phyloP scores from a whole-genome alignment of 2,113 vertebrate species.

The Noctilio leporinus region DNA sequence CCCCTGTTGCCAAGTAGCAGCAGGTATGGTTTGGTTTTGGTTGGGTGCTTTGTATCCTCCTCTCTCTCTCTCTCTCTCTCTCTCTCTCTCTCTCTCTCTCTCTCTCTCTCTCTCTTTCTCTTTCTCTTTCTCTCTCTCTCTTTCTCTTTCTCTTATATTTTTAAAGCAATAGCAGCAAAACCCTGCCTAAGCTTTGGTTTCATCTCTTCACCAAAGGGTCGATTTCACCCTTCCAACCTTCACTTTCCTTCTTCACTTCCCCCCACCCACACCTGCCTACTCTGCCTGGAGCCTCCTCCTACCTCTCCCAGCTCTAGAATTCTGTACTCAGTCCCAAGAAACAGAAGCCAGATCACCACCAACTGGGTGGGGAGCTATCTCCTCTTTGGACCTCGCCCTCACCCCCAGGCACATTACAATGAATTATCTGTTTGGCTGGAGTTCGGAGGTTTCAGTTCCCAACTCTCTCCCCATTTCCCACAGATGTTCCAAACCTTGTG shows the following conservation, averaged over 20 bases:
- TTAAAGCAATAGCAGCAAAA: too few species aligned
- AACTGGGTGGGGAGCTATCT: neutral
- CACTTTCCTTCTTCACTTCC: neutral
- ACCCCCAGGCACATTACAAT: neutral
- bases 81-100: neutral
- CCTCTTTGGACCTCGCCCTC: neutral
- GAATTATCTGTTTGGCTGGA: neutral
- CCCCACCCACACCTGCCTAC: neutral
- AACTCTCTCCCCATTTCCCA: neutral
- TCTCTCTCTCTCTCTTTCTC: neutral
- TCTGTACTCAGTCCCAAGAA: neutral
- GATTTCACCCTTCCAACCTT: neutral
- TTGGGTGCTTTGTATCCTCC: neutral
- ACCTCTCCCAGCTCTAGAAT: neutral
- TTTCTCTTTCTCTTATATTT: too few species aligned
- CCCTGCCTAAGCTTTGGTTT: neutral
- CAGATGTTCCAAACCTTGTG: neutral
- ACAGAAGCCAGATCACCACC: conserved; percentile 10
- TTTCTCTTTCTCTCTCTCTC: neutral
- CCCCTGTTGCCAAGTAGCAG: conserved; percentile 24
- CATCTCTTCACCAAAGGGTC: neutral
- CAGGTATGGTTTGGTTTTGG: conserved; percentile 19
- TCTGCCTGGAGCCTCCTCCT: neutral
- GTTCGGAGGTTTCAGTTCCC: neutral
- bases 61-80: neutral